Base-by-base conservation (phyloP, 2,113 vertebrate genomes). In the Casuarius casuarius region DNA sequence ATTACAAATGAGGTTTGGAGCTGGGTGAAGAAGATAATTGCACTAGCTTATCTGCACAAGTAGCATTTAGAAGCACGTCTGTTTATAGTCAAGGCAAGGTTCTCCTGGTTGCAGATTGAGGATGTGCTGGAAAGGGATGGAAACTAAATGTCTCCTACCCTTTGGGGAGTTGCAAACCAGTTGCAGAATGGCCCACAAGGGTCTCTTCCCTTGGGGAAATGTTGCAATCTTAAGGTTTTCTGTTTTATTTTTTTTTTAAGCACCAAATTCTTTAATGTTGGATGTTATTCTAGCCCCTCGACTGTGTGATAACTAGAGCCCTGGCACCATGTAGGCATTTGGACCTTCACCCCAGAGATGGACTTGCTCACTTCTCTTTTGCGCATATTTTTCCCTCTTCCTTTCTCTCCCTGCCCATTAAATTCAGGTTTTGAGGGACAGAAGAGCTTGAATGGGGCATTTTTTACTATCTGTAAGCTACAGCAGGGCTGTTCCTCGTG, bases 271-370 rank as follows among this genome's bases (percentile, higher is more conserved):
- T 75, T 84, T 49, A 68, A 65, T 82, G 33, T 8, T 54, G 59
- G 44, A 18, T 42, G 23, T 63, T 74, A n/a, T 4, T 35, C 9
- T 10, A 74, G 20, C 14, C 38, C 11, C 4, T 8, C 13, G 19
- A 38, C 42, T 73, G 58, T 75, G 38, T 28, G 25, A 16, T 63
- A 76, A 42, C 0, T 4, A 77, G 5, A 0, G 0, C 48, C 44
- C 22, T 23, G 67, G 12, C 44, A 73, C 29, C 28, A 9, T 46
- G 44, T 0, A 4, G 26, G 3, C 31, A 4, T 20, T 59, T 54
- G 40, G 38, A n/a, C 67, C 31, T 84, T 87, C 56, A 63, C 6
- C 54, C 11, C 19, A 5, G 13, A 73, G 56, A 28, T 15, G 31
- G 13, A 72, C 40, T 28, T 56, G 19, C 49, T 83, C 25, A 20